Evolutionary conservation across 2,113 vertebrate species (phyloP).

Genomic region (Sceloporus tristichus): DNA sequence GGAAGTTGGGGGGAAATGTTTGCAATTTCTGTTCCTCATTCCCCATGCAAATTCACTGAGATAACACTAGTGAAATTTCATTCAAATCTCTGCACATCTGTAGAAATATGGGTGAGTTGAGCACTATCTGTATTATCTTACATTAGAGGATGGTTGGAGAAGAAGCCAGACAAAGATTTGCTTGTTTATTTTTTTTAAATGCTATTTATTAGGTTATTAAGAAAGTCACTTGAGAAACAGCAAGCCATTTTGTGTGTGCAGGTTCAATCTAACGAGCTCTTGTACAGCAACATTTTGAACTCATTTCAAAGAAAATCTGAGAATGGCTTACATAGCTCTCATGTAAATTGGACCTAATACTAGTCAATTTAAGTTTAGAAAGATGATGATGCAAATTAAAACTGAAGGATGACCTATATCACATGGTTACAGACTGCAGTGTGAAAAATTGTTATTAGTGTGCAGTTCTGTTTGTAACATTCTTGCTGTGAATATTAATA

Average conservation of each 20-base stretch:
- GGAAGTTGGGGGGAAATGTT: neutral
- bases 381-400: slow-evolving; percentile 69
- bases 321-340: slow-evolving; percentile 58
- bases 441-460: slow-evolving; percentile 34
- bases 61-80: neutral
- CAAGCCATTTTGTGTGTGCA: slow-evolving; percentile 36
- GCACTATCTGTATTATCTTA: neutral
- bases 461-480: slow-evolving; percentile 59
- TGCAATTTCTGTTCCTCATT: neutral
- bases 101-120: neutral
- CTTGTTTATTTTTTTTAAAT: too few relatives aligned
- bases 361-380: slow-evolving; percentile 68
- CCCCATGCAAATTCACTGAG: neutral
- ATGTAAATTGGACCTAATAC: slow-evolving; percentile 55
- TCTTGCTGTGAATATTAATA: slow-evolving; percentile 64
- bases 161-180: neutral
- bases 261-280: slow-evolving; percentile 59
- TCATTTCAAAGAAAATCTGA: slow-evolving; percentile 59
- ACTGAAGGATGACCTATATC: slow-evolving; percentile 64
- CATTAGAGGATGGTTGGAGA: neutral
- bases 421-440: slow-evolving; percentile 46
- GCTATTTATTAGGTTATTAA: slow-evolving; percentile 12
- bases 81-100: neutral
- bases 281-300: slow-evolving; percentile 55
- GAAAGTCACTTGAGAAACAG: slow-evolving; percentile 35